phyloP scores from a whole-genome alignment of 2,113 vertebrate genomes.

The Lagopus leucura region DNA sequence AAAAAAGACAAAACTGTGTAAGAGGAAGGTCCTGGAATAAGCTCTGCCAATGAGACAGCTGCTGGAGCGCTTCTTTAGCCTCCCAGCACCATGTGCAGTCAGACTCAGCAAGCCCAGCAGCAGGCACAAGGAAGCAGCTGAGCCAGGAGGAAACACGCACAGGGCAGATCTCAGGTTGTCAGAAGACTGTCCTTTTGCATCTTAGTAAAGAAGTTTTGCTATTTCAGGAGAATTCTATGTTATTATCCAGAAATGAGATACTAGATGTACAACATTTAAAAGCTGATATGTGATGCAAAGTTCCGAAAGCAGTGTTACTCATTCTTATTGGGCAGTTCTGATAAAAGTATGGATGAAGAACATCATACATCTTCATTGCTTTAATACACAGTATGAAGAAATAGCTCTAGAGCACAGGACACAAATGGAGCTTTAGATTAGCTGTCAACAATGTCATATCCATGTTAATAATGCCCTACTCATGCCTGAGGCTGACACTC shows the following conservation, averaged over 20 bases:
- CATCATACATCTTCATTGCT: background rate
- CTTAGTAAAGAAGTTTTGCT: background rate
- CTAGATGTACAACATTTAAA: background rate
- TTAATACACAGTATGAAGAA: constrained; percentile 29
- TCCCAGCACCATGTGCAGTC: background rate
- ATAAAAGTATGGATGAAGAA: background rate
- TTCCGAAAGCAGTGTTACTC: background rate
- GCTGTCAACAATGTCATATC: constrained; percentile 70
- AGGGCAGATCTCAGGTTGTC: background rate
- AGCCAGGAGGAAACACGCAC: background rate
- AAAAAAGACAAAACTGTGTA: background rate
- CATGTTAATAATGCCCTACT: constrained; percentile 50
- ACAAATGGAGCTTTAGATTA: constrained; percentile 67
- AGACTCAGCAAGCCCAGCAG: background rate
- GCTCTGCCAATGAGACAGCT: background rate
- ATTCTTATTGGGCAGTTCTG: background rate
- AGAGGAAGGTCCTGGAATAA: background rate
- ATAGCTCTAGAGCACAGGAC: constrained; percentile 22
- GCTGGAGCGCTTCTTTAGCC: background rate
- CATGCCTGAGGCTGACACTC: constrained; percentile 69
- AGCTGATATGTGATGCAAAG: background rate
- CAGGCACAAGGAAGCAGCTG: background rate
- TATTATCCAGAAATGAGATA: background rate
- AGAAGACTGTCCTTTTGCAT: background rate
- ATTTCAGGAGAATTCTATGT: background rate